A percentile compares a stretch with the other conserved stretches of the same genome.
Evolutionary conservation across 1,140 invertebrate genomes (phyloP).

Genomic region (Tetragonula clypearis): DNA sequence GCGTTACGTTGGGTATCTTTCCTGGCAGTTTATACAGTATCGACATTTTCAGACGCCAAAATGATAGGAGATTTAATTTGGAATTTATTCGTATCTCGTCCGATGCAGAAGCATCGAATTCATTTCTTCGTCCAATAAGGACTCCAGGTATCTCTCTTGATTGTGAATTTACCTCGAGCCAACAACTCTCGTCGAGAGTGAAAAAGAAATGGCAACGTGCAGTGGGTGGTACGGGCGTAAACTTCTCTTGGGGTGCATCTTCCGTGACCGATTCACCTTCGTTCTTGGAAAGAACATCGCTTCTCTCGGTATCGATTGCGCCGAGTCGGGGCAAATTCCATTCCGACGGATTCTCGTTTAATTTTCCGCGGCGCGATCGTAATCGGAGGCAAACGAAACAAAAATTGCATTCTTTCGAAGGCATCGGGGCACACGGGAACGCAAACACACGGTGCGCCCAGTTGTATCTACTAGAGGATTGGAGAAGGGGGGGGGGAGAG

Average conservation of each 20-base stretch:
- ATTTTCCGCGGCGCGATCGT: neutral
- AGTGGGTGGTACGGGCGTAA: neutral
- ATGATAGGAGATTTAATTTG: neutral
- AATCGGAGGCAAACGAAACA: conserved; percentile 15
- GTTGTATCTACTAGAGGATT: neutral
- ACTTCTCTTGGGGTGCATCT: neutral
- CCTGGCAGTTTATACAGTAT: neutral
- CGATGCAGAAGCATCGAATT: neutral
- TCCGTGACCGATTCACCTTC: neutral
- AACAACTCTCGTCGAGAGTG: neutral
- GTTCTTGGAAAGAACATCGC: neutral
- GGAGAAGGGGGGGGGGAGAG: no score
- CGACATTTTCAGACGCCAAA: neutral
- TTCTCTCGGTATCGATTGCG: neutral
- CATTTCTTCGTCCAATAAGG: neutral
- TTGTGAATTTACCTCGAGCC: neutral
- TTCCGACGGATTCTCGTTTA: neutral
- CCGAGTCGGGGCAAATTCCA: neutral
- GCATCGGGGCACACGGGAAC: neutral
- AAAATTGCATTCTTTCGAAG: conserved; percentile 31
- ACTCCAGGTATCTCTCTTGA: neutral
- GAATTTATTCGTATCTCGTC: neutral
- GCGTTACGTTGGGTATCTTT: no score
- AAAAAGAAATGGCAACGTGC: neutral
- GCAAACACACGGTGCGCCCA: neutral